Evolutionary conservation across 2,888 invertebrate genomes (phyloP).

Genomic region (Cataglyphis livida): DNA sequence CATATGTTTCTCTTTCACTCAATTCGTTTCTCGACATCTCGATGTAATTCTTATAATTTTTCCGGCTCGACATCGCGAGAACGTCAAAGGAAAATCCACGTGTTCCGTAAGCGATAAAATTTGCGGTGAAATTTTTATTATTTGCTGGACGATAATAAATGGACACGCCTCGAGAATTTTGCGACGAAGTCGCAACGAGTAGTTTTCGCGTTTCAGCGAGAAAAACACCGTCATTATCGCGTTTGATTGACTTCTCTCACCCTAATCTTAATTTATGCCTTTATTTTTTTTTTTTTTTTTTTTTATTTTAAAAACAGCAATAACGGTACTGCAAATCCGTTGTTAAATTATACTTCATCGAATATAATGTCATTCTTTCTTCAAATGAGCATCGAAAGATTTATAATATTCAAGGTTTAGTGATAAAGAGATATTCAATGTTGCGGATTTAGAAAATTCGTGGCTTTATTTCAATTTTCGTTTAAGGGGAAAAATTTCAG

Average conservation of each 20-base stretch:
- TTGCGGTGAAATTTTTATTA: constrained; percentile 81
- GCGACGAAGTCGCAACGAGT: constrained; percentile 18
- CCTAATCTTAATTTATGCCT: not conserved
- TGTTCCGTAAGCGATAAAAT: constrained; percentile 59
- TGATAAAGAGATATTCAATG: not conserved
- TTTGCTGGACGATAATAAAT: constrained; percentile 82
- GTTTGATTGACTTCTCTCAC: not conserved
- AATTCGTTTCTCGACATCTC: constrained; percentile 14
- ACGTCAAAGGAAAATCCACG: constrained; percentile 25
- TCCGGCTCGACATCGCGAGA: constrained; percentile 17
- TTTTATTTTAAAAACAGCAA: not conserved
- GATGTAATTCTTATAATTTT: not conserved
- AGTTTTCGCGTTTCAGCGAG: not conserved
- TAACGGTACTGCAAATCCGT: not conserved
- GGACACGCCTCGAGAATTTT: constrained; percentile 67
- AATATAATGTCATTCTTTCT: not conserved
- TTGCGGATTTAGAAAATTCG: not conserved
- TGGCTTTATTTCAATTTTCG: not conserved
- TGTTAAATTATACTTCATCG: constrained; percentile 3
- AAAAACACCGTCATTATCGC: not conserved
- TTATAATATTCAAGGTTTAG: not conserved
- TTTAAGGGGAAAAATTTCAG: not conserved
- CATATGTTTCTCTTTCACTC: constrained; percentile 27
- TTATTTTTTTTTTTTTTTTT: not conserved
- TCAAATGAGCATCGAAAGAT: not conserved